These are phyloP conservation scores for Pipistrellus pipistrellus DNA, from an alignment of 2,797 vertebrate species.

Conservation along the genomic window DNA sequence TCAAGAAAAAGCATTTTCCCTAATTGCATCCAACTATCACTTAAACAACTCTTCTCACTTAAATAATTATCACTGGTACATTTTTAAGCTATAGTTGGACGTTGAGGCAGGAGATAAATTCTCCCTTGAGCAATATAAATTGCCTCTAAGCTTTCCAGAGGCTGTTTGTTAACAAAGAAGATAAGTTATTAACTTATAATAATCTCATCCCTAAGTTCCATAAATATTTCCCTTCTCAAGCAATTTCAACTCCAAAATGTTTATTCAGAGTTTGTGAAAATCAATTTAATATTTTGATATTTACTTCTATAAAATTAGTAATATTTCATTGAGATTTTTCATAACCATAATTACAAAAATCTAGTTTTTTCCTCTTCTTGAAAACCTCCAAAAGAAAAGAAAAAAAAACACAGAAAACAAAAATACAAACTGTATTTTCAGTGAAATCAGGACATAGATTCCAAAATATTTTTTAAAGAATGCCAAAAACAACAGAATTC, in stretches of 20 bases:
- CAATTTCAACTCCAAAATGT: conserved; percentile 50
- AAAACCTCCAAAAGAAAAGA: conserved; percentile 64
- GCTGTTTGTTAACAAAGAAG: conserved; percentile 8
- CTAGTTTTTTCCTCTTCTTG: conserved; percentile 30
- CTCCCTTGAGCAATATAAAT: conserved; percentile 17
- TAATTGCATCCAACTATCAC: background rate
- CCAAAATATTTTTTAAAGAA: conserved; percentile 41
- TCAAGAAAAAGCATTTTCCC: background rate
- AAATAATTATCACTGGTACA: background rate
- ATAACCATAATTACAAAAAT: conserved; percentile 16
- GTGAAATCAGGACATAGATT: background rate
- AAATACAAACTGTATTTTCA: conserved; percentile 57
- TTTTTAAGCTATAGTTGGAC: conserved; percentile 38
- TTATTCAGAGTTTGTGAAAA: conserved; percentile 2
- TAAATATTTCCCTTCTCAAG: conserved; percentile 41
- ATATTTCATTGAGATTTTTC: conserved; percentile 31
- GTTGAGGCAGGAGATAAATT: background rate
- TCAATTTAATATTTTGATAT: conserved; percentile 44
- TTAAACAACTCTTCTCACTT: background rate
- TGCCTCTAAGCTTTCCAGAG: background rate
- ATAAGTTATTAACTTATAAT: conserved; percentile 26
- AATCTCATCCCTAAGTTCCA: background rate
- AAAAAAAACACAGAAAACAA: conserved; percentile 51
- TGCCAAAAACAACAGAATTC: background rate
- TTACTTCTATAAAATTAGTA: conserved; percentile 50